Evolutionary conservation across 2,113 vertebrate species (phyloP), one percentile per base, ranked within the genome.

Genomic region (Paraplagusia blochii): DNA sequence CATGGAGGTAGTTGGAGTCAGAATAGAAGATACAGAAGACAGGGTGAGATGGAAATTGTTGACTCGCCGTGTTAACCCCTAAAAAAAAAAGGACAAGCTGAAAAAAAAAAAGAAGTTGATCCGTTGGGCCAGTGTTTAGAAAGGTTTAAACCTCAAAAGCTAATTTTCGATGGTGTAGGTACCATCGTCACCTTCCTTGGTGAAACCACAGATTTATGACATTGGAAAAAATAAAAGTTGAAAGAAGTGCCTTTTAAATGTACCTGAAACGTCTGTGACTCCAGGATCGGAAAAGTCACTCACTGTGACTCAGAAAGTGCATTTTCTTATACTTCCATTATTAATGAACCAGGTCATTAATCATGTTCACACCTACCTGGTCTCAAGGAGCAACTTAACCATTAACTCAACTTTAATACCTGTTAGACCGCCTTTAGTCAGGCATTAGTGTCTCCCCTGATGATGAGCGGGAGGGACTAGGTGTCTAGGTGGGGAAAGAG

Each of bases 401-500:
- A 79, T 80, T 76, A 79, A 48, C 80, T 69, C 66, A 51, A 70
- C 69, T 71, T 74, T 76, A 75, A 78, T 73, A 72, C 70, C 73
- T 63, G 69, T 76, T 74, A 61, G 61, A 67, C 64, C 72, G 56
- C 67, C 47, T 77, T 76, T 74, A 77, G 72, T 69, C 40, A 53
- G 63, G 63, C 62, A 56, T 54, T 83, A 73, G 70, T 55, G 54
- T 67, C 69, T 77, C 76, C 72, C 79, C 48, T 66, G 81, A 72
- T 81, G 47, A 29, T 8, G 39, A 39, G 12, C 39, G 55, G 22
- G 39, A 44, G 53, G 50, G 40, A 46, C 53, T n/a, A 43, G 39
- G 36, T 12, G 48, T 33, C 34, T 67, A 51, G 9, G 46, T 58
- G 49, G 3, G 19, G 33, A 19, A 50, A 36, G 42, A 5, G 42